phyloP scores from a whole-genome alignment of 2,113 vertebrate species.

The Rhinoderma darwinii region DNA sequence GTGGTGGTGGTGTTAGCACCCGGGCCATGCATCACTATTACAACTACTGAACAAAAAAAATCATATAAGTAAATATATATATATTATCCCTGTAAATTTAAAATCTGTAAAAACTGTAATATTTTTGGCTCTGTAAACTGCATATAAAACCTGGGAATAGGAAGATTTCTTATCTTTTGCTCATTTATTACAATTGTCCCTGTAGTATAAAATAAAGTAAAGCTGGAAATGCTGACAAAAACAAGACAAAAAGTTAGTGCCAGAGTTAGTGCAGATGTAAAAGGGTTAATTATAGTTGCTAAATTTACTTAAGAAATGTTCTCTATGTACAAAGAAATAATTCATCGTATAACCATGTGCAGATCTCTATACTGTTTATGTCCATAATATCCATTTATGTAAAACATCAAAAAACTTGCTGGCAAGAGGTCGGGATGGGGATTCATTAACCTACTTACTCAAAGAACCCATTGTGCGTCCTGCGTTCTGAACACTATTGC shows the following conservation, averaged over 20 bases:
- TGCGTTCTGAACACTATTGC: neutral
- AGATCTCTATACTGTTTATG: constrained; percentile 23
- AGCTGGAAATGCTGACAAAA: neutral
- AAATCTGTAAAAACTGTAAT: too few species aligned
- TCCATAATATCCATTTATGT: constrained; percentile 45
- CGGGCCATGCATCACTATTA: neutral
- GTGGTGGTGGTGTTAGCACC: too few species aligned
- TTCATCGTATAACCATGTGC: constrained; percentile 4
- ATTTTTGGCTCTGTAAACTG: neutral
- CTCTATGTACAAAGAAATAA: constrained; percentile 25
- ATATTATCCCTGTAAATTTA: neutral
- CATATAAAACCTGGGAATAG: neutral
- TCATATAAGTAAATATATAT: neutral
- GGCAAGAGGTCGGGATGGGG: constrained; percentile 45
- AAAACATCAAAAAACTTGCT: constrained; percentile 33
- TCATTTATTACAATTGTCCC: neutral
- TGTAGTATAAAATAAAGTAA: neutral
- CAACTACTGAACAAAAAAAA: too few species aligned
- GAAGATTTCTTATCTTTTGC: neutral
- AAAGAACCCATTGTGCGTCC: constrained; percentile 49
- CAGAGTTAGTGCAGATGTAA: neutral
- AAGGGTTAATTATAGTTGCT: neutral
- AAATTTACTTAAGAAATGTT: neutral
- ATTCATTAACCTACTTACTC: constrained; percentile 27
- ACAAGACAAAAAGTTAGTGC: neutral